These are phyloP conservation scores for Chiloscyllium plagiosum DNA, from an alignment of 2,113 vertebrate genomes.

Conservation along the genomic window DNA sequence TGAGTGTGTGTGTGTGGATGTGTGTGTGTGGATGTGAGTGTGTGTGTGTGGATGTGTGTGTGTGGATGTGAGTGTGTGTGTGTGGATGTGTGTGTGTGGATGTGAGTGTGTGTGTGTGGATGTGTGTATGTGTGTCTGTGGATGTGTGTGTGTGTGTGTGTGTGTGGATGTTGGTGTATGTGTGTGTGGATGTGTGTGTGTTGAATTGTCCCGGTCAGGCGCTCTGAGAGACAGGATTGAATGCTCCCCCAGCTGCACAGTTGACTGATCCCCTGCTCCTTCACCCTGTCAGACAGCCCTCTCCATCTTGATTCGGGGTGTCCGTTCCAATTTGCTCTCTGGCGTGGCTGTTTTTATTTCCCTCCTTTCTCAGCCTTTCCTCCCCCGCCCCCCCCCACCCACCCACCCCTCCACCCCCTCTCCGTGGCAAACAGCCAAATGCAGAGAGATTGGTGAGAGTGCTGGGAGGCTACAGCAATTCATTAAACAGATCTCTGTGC, in stretches of 20 bases:
- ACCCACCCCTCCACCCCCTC: not conserved
- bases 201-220: not conserved
- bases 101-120: too few species aligned
- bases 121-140: not conserved
- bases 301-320: not conserved
- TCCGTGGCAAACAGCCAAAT: not conserved
- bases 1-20: too few species aligned
- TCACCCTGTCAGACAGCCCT: not conserved
- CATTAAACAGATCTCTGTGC: not conserved
- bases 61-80: too few species aligned
- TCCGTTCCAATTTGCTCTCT: not conserved
- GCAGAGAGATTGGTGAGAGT: not conserved
- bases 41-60: too few species aligned
- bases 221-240: not conserved
- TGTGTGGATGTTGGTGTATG: too few species aligned
- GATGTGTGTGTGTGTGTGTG: too few species aligned
- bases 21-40: too few species aligned
- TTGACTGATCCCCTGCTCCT: not conserved
- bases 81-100: too few species aligned
- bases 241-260: not conserved
- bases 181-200: not conserved
- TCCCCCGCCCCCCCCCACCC: not conserved
- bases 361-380: not conserved
- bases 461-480: not conserved
- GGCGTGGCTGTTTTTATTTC: too few species aligned